Evolutionary conservation across 1,140 invertebrate genomes (phyloP), one percentile per base, ranked within the genome.

Genomic region (Drosophila fuyamai): DNA sequence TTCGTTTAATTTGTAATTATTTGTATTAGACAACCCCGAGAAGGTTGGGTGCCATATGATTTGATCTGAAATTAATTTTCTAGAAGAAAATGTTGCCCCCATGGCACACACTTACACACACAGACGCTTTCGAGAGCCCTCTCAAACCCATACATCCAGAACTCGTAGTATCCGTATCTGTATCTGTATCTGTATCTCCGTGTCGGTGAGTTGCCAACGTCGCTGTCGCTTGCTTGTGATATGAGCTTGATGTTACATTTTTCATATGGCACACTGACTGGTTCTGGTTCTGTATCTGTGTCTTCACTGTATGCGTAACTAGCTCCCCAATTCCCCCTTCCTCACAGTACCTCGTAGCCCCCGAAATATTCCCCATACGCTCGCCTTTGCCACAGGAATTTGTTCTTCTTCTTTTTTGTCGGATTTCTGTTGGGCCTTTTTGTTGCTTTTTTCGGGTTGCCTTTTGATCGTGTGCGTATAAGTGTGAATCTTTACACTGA

Each of bases 201-300:
- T 78, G 59, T 80, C 55, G 46, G 73, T 77, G 73, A 73, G 78
- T 48, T 62, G 55, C 50, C 57, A 70, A 71, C 56, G 70, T 54
- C 43, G 48, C 44, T 47, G 71, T 65, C 51, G 72, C 47, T 73
- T 57, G 63, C 51, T 67, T 83, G 41, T 76, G 65, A 68, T 68
- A 62, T 79, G 61, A 44, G 74, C 53, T 66, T 55, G 77, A 74
- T 81, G 82, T 85, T 85, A 85, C 78, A 85, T 80, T 74, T 84
- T 84, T 84, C 81, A 85, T 86, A 85, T 71, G 61, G 78, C 82
- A 86, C 81, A 85, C 78, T 76, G 74, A 67, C 71, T 48, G 57
- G 61, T 75, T 70, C 63, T 68, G 80, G 50, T 60, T 83, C 50
- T 78, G 47, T 29, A 43, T 44, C 47, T 78, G 47, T 29, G 40